Percentiles rank a stretch among this genome's conserved stretches.
Conservation (phyloP, 2,113 vertebrate genomes). For the Canis aureus region DNA sequence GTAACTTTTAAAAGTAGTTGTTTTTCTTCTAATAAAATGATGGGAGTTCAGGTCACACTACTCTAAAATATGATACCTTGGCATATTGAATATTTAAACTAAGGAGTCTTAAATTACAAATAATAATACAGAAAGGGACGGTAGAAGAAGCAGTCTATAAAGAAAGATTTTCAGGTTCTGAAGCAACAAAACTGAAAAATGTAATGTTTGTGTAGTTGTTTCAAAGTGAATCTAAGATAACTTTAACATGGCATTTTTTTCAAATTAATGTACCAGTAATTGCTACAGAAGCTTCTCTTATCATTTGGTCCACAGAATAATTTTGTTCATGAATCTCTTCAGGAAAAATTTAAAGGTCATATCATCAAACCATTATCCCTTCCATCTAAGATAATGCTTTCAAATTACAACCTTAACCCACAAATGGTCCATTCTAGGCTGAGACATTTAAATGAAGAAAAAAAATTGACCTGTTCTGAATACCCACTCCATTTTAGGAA, state of each 20-base stretch:
- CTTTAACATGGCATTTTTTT: not conserved
- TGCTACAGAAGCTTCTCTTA: not conserved
- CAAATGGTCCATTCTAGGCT: not conserved
- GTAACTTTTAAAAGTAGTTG: not conserved
- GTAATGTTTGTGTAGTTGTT: not conserved
- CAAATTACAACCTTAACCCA: not conserved
- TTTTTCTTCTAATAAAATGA: not conserved
- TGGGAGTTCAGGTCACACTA: not conserved
- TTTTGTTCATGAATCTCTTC: not conserved
- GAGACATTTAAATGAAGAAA: not conserved
- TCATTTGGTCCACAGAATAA: not conserved
- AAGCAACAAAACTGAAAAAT: not conserved
- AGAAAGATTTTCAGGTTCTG: not conserved
- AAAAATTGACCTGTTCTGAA: not conserved
- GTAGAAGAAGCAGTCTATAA: not conserved
- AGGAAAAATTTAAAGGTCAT: constrained; percentile 8
- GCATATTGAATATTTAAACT: not conserved
- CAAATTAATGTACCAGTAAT: not conserved
- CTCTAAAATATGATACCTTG: not conserved
- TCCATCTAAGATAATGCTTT: not conserved
- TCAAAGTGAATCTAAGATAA: not conserved
- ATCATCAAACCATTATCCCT: not conserved
- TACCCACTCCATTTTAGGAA: not conserved
- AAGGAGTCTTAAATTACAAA: not conserved
- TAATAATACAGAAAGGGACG: not conserved